Conservation (phyloP, 2,888 invertebrate species). For the Drosophila birchii region DNA sequence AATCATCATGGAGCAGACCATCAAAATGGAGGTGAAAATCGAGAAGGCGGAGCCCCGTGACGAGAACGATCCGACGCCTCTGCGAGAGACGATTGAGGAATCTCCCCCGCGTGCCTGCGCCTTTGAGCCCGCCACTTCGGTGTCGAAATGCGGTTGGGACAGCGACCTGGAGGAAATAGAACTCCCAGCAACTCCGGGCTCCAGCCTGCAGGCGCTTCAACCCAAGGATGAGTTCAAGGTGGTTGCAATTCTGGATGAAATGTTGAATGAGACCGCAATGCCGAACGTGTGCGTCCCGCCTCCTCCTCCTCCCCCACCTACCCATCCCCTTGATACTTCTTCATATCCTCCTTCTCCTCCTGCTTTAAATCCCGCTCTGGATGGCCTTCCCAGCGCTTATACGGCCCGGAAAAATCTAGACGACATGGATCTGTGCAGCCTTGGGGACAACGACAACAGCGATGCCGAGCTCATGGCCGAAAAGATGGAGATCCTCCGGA, state of each 20-base stretch:
- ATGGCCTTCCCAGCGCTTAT: constrained; percentile 22
- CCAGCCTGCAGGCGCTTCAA: not conserved
- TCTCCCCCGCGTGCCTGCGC: not conserved
- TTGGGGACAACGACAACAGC: not conserved
- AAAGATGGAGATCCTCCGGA: not conserved
- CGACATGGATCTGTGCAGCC: constrained; percentile 34
- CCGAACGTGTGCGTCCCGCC: not conserved
- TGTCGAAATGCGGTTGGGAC: constrained; percentile 18
- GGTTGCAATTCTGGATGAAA: not conserved
- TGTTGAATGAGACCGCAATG: not conserved
- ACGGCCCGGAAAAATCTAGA: constrained; percentile 6
- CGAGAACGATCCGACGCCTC: constrained; percentile 29
- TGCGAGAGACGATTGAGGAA: not conserved
- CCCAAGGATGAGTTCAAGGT: not conserved
- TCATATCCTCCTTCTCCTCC: not conserved
- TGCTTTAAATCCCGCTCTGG: not conserved
- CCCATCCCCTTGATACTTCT: not conserved
- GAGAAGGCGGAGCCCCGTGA: constrained; percentile 1
- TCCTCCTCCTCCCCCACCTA: not conserved
- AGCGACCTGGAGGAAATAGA: constrained; percentile 25
- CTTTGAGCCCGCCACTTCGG: not conserved
- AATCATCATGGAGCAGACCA: constrained; percentile 5
- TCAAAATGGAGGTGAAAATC: constrained; percentile 22
- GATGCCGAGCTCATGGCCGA: not conserved
- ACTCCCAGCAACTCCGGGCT: constrained; percentile 6